Conservation (phyloP, 2,888 invertebrate species). For the Pardosa pseudoannulata region DNA sequence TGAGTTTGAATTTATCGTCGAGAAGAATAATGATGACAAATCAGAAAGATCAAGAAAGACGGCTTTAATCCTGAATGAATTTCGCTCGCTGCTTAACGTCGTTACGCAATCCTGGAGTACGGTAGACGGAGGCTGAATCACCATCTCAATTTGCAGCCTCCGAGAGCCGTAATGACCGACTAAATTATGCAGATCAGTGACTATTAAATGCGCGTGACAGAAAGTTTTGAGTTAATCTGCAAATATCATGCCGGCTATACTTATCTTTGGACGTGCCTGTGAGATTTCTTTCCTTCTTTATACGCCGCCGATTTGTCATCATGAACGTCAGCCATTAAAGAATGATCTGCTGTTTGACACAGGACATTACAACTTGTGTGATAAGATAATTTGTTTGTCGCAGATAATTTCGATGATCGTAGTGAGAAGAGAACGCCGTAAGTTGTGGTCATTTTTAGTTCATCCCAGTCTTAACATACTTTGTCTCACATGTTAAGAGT, state of each 20-base stretch:
- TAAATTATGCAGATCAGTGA: constrained; percentile 60
- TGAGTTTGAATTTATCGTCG: not conserved
- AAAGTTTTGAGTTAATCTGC: constrained; percentile 41
- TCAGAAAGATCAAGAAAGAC: constrained; percentile 39
- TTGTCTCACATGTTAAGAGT: too few species aligned
- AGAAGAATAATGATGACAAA: constrained; percentile 46
- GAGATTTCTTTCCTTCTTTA: not conserved
- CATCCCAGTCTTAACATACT: too few species aligned
- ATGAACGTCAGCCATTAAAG: constrained; percentile 8
- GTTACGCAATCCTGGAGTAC: constrained; percentile 20
- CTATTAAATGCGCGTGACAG: constrained; percentile 39
- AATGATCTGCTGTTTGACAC: not conserved
- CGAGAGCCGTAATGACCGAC: constrained; percentile 28
- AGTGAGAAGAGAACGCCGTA: not conserved
- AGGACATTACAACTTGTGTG: not conserved
- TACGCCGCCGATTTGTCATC: not conserved
- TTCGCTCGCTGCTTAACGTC: constrained; percentile 54
- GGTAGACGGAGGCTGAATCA: not conserved
- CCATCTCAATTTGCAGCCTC: constrained; percentile 1
- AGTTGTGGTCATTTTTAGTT: not conserved
- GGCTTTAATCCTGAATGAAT: constrained; percentile 60
- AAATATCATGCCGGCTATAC: constrained; percentile 7
- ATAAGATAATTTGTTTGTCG: constrained; percentile 7
- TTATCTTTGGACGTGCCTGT: not conserved
- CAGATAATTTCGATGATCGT: not conserved